phyloP scores from a whole-genome alignment of 2,113 vertebrate genomes.

The Procapra przewalskii region DNA sequence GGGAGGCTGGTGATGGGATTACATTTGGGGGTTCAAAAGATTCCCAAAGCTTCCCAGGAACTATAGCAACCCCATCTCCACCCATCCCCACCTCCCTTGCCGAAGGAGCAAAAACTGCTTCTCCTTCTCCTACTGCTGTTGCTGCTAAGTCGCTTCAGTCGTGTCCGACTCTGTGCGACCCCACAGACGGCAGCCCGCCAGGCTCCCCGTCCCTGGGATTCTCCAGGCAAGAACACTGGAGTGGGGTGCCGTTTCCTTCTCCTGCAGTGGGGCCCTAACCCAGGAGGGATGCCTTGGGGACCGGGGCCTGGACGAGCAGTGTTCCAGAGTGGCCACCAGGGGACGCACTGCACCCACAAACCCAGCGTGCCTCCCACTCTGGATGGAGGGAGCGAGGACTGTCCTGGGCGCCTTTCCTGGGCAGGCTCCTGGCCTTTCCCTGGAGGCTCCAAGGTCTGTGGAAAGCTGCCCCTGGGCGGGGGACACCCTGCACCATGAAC shows the following conservation, averaged over 20 bases:
- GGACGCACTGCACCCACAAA: not conserved
- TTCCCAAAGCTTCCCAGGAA: not conserved
- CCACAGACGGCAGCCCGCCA: too few relatives aligned
- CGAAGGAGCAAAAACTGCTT: not conserved
- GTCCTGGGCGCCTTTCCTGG: not conserved
- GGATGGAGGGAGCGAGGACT: not conserved
- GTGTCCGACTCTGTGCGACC: too few relatives aligned
- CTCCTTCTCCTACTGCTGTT: too few relatives aligned
- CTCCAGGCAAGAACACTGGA: too few relatives aligned
- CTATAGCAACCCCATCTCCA: not conserved
- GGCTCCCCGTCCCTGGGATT: too few relatives aligned
- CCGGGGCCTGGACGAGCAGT: not conserved
- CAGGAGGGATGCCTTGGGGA: not conserved
- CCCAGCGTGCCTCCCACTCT: fast-evolving
- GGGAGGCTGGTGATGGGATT: not conserved
- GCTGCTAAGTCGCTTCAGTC: too few relatives aligned
- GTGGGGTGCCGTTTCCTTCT: too few relatives aligned
- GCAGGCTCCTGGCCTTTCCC: too few relatives aligned
- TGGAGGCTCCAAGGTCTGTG: not conserved
- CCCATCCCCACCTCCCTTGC: fast-evolving
- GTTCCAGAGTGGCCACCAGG: not conserved
- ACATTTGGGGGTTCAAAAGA: not conserved
- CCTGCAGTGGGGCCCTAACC: fast-evolving
- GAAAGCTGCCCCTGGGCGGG: not conserved
- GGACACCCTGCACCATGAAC: not conserved